A percentile compares a stretch with the other conserved stretches of the same genome.
Conservation (phyloP, 2,888 invertebrate genomes). For the Lutraria lutraria region DNA sequence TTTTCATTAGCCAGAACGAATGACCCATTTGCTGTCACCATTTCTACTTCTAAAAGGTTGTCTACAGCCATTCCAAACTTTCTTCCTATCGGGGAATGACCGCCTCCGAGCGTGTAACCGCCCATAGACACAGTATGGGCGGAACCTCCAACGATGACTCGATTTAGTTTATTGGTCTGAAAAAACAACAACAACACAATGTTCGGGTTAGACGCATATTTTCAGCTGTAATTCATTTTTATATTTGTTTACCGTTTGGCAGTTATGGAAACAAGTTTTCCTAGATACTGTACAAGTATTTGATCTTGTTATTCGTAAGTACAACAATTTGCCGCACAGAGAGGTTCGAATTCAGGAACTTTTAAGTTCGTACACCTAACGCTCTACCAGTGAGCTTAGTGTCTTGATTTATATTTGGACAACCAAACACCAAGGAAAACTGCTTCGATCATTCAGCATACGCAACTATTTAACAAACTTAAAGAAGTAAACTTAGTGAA, state of each 20-base stretch:
- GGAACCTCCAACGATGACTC: conserved; percentile 77
- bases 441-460: background rate
- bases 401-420: background rate
- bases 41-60: conserved; percentile 65
- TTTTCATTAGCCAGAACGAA: conserved; percentile 50
- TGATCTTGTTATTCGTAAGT: too few species aligned
- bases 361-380: background rate
- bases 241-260: too few species aligned
- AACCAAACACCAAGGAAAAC: too few species aligned
- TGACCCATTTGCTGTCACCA: conserved; percentile 57
- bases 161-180: conserved; percentile 68
- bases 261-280: too few species aligned
- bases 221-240: background rate
- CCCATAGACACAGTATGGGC: conserved; percentile 77
- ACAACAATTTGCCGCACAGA: background rate
- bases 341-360: background rate
- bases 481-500: too few species aligned
- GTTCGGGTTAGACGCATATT: background rate
- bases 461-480: too few species aligned
- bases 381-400: background rate
- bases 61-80: conserved; percentile 68
- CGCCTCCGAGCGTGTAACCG: conserved; percentile 80
- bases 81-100: conserved; percentile 75
- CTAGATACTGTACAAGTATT: too few species aligned
- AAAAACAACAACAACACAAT: background rate